Evolutionary conservation across 2,888 invertebrate genomes (phyloP).

Genomic region (Cybosia mesomella): DNA sequence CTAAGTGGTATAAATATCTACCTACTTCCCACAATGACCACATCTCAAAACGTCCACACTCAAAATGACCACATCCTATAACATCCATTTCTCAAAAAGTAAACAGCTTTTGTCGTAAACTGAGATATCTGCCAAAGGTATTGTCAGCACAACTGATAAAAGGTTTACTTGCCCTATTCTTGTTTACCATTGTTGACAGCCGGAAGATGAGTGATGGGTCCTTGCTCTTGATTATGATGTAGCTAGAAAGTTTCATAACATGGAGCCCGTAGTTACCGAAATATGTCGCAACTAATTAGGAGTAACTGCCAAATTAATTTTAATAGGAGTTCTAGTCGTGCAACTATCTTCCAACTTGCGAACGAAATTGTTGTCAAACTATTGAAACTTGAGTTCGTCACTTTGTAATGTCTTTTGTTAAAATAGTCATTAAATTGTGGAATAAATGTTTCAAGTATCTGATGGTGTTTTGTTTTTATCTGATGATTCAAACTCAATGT

Average conservation of each 20-base stretch:
- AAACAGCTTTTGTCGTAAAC: not conserved
- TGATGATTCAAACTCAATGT: not conserved
- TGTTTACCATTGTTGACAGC: not conserved
- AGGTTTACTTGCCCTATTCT: not conserved
- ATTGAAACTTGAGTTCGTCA: conserved; percentile 20
- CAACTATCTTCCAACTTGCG: conserved; percentile 31
- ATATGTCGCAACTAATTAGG: conserved; percentile 36
- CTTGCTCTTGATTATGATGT: not conserved
- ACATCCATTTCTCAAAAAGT: not conserved
- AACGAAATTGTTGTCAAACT: conserved; percentile 22
- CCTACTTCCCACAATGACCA: no score
- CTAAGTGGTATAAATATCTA: no score
- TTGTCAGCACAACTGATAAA: no score
- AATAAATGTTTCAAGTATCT: conserved; percentile 62
- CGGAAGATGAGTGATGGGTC: not conserved
- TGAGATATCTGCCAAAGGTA: not conserved
- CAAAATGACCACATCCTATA: no score
- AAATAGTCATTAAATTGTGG: conserved; percentile 53
- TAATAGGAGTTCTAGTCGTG: conserved; percentile 43
- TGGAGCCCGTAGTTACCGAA: conserved; percentile 27
- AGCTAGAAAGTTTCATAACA: not conserved
- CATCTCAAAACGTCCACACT: no score
- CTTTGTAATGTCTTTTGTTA: conserved; percentile 40
- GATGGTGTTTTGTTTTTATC: conserved; percentile 31
- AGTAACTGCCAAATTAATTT: conserved; percentile 55